Conservation (phyloP, 2,888 invertebrate genomes). For the Aplocera efformata region DNA sequence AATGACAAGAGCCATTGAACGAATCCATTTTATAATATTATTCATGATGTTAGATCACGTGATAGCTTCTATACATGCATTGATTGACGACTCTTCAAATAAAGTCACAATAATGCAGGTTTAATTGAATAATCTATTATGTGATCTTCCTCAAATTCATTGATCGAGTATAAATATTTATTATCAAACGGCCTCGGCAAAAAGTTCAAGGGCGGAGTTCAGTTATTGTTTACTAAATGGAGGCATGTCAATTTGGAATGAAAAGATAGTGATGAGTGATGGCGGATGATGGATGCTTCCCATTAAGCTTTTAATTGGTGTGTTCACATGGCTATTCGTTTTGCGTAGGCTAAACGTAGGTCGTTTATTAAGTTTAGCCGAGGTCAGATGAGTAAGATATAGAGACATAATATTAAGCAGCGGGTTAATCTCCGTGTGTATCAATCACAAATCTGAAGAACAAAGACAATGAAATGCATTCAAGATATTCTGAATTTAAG, state of each 20-base stretch:
- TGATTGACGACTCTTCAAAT: constrained; percentile 15
- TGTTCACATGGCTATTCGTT: constrained; percentile 36
- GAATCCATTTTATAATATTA: no score
- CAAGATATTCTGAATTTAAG: no score
- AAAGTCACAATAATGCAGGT: constrained; percentile 23
- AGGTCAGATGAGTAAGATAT: constrained; percentile 33
- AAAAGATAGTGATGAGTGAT: constrained; percentile 21
- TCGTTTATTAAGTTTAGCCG: constrained; percentile 25
- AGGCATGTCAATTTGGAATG: constrained; percentile 15
- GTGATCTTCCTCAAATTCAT: constrained; percentile 47
- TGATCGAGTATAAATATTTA: constrained; percentile 40
- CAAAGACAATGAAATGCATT: no score
- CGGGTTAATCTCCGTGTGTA: no score
- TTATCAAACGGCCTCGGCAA: constrained; percentile 48
- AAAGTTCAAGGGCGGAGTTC: constrained; percentile 63
- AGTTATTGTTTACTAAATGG: constrained; percentile 56
- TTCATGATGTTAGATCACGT: constrained; percentile 6
- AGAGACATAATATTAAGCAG: background rate
- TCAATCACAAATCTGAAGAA: no score
- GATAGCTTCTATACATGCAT: background rate
- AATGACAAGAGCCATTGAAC: background rate
- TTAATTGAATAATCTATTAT: constrained; percentile 30
- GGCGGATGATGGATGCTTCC: constrained; percentile 34
- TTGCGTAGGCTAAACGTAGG: constrained; percentile 33
- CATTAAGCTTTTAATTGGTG: constrained; percentile 45